phyloP scores from a whole-genome alignment of 2,888 invertebrate genomes.

The Drosophila anceps region DNA sequence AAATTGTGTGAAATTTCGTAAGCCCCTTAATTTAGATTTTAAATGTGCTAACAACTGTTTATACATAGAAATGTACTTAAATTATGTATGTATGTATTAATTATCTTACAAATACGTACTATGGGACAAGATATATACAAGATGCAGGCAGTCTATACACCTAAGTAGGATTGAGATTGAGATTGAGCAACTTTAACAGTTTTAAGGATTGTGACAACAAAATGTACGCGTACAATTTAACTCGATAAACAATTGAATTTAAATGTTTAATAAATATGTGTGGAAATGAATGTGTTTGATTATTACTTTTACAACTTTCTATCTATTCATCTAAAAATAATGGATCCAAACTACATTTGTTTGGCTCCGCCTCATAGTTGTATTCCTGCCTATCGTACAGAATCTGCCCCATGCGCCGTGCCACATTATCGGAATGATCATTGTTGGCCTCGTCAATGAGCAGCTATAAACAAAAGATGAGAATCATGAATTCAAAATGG shows the following conservation, averaged over 20 bases:
- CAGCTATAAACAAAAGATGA: slow-evolving; percentile 46
- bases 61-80: slow-evolving; percentile 65
- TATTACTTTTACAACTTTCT: not conserved
- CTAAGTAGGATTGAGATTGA: slow-evolving; percentile 65
- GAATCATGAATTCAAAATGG: not conserved
- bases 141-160: slow-evolving; percentile 52
- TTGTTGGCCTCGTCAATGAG: slow-evolving; percentile 79
- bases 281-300: slow-evolving; percentile 59
- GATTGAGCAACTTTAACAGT: slow-evolving; percentile 56
- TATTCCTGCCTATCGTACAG: slow-evolving; percentile 38
- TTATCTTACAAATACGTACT: slow-evolving; percentile 68
- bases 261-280: slow-evolving; percentile 81
- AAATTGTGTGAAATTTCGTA: slow-evolving; percentile 66
- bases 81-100: slow-evolving; percentile 66
- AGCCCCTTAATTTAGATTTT: slow-evolving; percentile 66
- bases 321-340: slow-evolving; percentile 47
- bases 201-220: slow-evolving; percentile 53
- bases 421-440: slow-evolving; percentile 59
- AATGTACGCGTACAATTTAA: slow-evolving; percentile 68
- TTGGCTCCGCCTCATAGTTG: slow-evolving; percentile 31
- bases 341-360: slow-evolving; percentile 62
- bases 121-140: slow-evolving; percentile 46
- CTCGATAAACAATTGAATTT: slow-evolving; percentile 70
- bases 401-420: slow-evolving; percentile 50
- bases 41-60: slow-evolving; percentile 75